Evolutionary conservation across 2,888 invertebrate species (phyloP).

Genomic region (Notocelia uddmanniana): DNA sequence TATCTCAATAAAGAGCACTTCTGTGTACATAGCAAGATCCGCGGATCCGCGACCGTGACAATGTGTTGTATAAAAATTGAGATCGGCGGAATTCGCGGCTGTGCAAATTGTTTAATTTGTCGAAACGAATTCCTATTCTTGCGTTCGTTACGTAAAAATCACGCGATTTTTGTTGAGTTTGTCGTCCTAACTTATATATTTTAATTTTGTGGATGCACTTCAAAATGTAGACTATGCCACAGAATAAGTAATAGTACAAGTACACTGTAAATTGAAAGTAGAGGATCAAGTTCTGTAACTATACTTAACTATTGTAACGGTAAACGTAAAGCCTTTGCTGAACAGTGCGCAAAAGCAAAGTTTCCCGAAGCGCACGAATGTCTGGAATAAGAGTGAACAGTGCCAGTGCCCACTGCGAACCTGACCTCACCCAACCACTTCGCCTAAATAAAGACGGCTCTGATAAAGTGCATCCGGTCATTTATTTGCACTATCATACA

Average conservation of each 20-base stretch:
- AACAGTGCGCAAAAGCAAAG: not conserved
- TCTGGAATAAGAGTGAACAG: constrained; percentile 1
- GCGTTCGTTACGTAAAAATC: not conserved
- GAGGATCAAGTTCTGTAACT: too few species aligned
- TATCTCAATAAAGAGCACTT: not conserved
- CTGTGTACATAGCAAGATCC: not conserved
- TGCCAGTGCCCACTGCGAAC: constrained; percentile 8
- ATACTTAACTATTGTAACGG: not conserved
- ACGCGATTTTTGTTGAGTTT: not conserved
- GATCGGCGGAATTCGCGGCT: constrained; percentile 12
- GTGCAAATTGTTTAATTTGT: constrained; percentile 14
- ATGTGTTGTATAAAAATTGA: constrained; percentile 9
- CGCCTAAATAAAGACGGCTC: constrained; percentile 39
- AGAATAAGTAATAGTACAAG: too few species aligned
- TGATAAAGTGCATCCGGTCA: constrained; percentile 44
- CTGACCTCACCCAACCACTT: constrained; percentile 41
- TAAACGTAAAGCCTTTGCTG: not conserved
- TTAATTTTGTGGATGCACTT: too few species aligned
- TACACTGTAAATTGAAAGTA: too few species aligned
- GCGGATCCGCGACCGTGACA: constrained; percentile 2
- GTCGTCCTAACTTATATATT: too few species aligned
- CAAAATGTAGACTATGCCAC: too few species aligned
- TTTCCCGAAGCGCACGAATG: not conserved
- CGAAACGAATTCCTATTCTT: not conserved
- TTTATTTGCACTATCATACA: constrained; percentile 40